Conservation (phyloP, 2,113 vertebrate genomes). For the Tragelaphus imberbis region DNA sequence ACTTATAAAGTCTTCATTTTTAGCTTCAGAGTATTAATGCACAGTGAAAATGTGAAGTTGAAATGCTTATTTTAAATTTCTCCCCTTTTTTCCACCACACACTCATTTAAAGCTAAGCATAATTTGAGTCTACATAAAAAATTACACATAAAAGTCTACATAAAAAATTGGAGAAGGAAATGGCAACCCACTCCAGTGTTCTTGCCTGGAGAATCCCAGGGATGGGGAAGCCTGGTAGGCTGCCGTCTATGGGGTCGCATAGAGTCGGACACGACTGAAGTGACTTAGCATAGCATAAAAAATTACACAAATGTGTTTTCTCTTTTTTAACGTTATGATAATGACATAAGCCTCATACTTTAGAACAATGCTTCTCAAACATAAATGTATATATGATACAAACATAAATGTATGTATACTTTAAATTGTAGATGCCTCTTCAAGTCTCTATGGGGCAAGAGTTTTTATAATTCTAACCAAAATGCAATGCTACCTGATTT, state of each 20-base stretch:
- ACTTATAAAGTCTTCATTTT: background rate
- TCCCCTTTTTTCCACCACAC: accelerated
- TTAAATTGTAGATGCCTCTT: background rate
- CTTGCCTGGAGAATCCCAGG: too few species aligned
- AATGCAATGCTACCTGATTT: background rate
- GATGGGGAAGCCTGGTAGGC: too few species aligned
- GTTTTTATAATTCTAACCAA: background rate
- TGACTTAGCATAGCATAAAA: too few species aligned
- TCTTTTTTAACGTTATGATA: background rate
- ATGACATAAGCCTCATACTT: background rate
- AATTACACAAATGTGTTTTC: background rate
- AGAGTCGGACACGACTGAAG: too few species aligned
- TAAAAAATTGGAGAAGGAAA: too few species aligned
- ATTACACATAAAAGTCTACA: too few species aligned
- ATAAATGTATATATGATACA: background rate
- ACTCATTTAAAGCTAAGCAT: background rate
- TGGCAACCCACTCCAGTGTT: too few species aligned
- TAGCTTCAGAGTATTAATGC: background rate
- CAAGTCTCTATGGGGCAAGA: background rate
- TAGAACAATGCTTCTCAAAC: background rate
- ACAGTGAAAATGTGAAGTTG: background rate
- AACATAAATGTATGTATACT: background rate
- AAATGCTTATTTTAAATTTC: background rate
- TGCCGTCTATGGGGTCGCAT: too few species aligned
- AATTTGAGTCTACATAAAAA: background rate